Conservation (phyloP, 23 tunicate species). For the Halocynthia aurantium region DNA sequence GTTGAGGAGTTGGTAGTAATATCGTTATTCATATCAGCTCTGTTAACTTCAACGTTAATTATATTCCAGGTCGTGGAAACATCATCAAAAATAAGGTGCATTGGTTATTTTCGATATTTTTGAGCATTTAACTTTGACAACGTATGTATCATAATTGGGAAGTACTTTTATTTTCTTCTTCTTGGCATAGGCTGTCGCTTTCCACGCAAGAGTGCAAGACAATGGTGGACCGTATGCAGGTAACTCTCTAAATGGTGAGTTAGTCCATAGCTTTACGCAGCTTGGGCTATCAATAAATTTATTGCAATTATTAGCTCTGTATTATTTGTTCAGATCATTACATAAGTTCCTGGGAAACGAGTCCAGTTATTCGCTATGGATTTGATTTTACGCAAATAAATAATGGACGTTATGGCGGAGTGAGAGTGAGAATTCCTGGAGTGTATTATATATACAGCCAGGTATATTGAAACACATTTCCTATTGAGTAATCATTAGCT, state of each 20-base stretch:
- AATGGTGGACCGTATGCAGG: constrained; percentile 4
- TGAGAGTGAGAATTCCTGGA: not conserved
- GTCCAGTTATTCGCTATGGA: not conserved
- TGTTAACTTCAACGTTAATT: too few species aligned
- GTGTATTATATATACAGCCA: constrained; percentile 6
- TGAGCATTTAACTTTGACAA: too few species aligned
- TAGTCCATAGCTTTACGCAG: not conserved
- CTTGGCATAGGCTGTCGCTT: not conserved
- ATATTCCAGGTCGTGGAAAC: too few species aligned
- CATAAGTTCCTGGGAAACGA: not conserved
- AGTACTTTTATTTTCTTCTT: not conserved
- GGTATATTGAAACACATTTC: not conserved
- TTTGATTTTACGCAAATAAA: not conserved
- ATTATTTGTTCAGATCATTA: not conserved
- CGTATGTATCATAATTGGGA: too few species aligned
- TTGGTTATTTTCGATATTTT: too few species aligned
- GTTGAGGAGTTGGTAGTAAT: too few species aligned
- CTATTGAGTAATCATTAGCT: too few species aligned
- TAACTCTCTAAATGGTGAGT: constrained; percentile 1
- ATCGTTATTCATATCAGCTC: too few species aligned
- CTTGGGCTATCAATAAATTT: not conserved
- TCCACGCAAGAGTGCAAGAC: not conserved
- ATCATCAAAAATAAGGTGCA: too few species aligned
- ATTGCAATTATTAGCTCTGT: not conserved
- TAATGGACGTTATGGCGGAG: not conserved